Conservation (phyloP, 2,113 vertebrate genomes). For the Podarcis muralis region DNA sequence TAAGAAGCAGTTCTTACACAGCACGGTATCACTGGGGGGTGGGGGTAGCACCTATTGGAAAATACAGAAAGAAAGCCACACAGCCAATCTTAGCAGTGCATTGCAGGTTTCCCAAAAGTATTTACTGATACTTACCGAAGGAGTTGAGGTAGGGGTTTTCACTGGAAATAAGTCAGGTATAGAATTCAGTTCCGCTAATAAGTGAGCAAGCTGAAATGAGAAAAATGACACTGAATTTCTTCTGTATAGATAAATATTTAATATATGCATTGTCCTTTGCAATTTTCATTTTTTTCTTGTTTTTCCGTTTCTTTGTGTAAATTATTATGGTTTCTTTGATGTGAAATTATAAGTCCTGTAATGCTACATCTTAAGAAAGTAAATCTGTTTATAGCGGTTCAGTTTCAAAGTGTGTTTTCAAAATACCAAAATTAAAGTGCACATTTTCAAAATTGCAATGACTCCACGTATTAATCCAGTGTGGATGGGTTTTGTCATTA, state of each 20-base stretch:
- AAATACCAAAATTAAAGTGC: neutral
- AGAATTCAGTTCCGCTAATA: conserved; percentile 89
- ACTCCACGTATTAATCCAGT: neutral
- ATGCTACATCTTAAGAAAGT: neutral
- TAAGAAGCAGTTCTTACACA: neutral
- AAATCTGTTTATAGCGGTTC: too few relatives aligned
- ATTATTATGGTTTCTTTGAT: neutral
- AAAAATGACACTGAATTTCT: conserved; percentile 38
- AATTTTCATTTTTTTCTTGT: neutral
- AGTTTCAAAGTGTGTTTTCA: neutral
- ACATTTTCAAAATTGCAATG: neutral
- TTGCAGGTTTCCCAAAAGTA: neutral
- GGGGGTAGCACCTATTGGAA: too few relatives aligned
- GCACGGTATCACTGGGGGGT: neutral
- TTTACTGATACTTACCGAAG: conserved; percentile 76
- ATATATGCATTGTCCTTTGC: conserved; percentile 1
- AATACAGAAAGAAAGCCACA: neutral
- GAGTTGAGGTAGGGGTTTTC: conserved; percentile 66
- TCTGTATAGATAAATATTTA: conserved; percentile 7
- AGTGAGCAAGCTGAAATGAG: conserved; percentile 86
- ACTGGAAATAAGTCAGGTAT: conserved; percentile 84
- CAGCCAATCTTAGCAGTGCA: neutral
- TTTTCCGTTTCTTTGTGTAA: neutral
- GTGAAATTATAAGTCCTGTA: neutral
- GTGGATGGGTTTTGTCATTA: neutral